Base-by-base conservation (phyloP, 2,113 vertebrate genomes). In the Phaethon lepturus region DNA sequence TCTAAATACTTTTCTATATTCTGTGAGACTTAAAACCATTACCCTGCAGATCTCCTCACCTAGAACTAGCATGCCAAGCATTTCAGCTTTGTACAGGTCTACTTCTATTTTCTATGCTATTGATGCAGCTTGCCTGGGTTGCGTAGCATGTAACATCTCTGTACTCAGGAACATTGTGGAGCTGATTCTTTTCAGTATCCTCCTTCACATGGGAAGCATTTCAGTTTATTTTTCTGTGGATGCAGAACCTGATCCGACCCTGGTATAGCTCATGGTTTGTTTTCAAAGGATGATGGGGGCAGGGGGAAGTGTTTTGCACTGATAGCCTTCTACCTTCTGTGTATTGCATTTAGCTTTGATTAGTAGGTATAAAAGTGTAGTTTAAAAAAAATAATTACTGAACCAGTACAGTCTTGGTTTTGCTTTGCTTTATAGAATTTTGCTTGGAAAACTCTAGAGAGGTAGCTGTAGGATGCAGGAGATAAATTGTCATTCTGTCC, bases 211-310 rank as follows among this genome's bases (percentile, higher is more conserved):
- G 14, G 24, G 29, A 66, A 55, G 11, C 9, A 17, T 76, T 90
- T 59, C 12, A 13, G 7, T 38, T 47, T 81, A 23, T 53, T 72
- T 86, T 86, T 42, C 18, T 44, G 13, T 71, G 63, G 28, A 44
- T 44, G 26, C 24, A 47, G 62, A 81, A 40, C 18, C 33, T 63
- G 17, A 3, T 59, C 49, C 75, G 49, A 31, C 11, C 10, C 16
- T 1, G 1, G 6, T 55, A 33, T 0, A 0, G 40, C 50, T 55
- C 24, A 35, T 33, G 20, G 62, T 10, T 90, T 11, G 33, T 25
- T 80, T 80, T 45, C 50, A 52, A 80, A 90, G 42, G 17, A 14
- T 29, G 9, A 14, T 24, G 38, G 38, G 38, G 38, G 38, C 8
- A 38, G 38, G 38, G 38, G 38, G 38, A 8, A 38, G 38, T 38